Percentiles rank a stretch among this genome's conserved stretches.
These are phyloP conservation scores for Cantharis flavilabris DNA, from an alignment of 2,888 invertebrate genomes.

Conservation along the genomic window DNA sequence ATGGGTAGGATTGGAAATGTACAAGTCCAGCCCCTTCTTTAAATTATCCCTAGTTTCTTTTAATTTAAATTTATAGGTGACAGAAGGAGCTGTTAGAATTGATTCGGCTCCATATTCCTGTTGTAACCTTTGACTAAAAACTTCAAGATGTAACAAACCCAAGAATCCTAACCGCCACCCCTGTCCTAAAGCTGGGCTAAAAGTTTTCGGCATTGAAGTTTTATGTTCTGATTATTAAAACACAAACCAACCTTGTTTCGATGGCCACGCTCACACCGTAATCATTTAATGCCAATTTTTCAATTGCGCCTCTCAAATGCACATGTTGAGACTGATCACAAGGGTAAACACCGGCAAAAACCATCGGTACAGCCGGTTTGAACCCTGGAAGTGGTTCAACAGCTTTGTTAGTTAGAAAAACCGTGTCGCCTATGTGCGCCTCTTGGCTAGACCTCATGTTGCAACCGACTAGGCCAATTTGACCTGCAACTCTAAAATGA, in stretches of 20 bases:
- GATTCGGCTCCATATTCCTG: slow-evolving; percentile 84
- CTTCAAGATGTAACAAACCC: slow-evolving; percentile 85
- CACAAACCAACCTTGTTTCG: slow-evolving; percentile 73
- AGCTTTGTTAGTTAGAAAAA: slow-evolving; percentile 60
- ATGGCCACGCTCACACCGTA: slow-evolving; percentile 81
- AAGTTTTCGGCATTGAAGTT: slow-evolving; percentile 27
- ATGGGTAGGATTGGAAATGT: slow-evolving; percentile 75
- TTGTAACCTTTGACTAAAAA: slow-evolving; percentile 82
- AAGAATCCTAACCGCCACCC: slow-evolving; percentile 89
- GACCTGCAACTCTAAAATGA: slow-evolving; percentile 73
- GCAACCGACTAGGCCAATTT: slow-evolving; percentile 88
- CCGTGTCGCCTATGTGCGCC: slow-evolving; percentile 78
- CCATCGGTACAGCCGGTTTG: slow-evolving; percentile 75
- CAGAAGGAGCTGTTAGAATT: slow-evolving; percentile 83
- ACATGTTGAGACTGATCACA: slow-evolving; percentile 85
- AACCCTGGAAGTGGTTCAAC: slow-evolving; percentile 69
- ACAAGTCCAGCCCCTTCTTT: slow-evolving; percentile 63
- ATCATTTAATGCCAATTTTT: slow-evolving; percentile 92
- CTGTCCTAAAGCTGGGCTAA: slow-evolving; percentile 82
- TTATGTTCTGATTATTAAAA: not conserved
- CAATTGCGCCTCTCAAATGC: slow-evolving; percentile 78
- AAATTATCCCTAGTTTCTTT: slow-evolving; percentile 73
- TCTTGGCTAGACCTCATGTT: slow-evolving; percentile 77
- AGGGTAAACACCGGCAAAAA: slow-evolving; percentile 90
- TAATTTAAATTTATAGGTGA: slow-evolving; percentile 81